phyloP scores from a whole-genome alignment of 2,888 invertebrate species.

The Yponomeuta cagnagella region DNA sequence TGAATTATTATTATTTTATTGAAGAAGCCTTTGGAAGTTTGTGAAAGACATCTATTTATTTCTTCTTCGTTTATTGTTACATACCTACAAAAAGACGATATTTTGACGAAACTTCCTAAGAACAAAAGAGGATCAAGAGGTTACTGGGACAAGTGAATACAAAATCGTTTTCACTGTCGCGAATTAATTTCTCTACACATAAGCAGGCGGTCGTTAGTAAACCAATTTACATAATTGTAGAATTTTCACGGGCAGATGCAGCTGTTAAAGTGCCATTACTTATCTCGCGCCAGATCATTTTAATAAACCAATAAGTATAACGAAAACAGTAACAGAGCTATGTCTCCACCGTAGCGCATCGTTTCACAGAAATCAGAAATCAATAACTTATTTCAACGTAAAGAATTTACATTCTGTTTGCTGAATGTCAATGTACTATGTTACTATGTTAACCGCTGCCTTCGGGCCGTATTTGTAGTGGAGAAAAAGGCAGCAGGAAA shows the following conservation, averaged over 20 bases:
- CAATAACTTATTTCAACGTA: no score
- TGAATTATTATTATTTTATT: no score
- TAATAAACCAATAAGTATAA: not conserved
- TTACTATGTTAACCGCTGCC: no score
- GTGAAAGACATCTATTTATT: no score
- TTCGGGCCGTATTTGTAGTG: no score
- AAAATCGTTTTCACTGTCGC: not conserved
- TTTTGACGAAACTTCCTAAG: not conserved
- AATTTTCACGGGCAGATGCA: conserved; percentile 12
- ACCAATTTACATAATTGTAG: conserved; percentile 7
- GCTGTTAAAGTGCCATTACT: not conserved
- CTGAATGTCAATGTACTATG: no score
- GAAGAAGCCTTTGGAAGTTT: no score
- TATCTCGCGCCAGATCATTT: not conserved
- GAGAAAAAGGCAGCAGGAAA: no score
- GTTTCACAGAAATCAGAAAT: conserved; percentile 20
- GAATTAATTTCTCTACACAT: not conserved
- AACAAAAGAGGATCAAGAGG: not conserved
- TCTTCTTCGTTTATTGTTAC: no score
- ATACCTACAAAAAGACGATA: no score
- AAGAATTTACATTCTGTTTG: no score
- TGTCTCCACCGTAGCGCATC: conserved; percentile 30
- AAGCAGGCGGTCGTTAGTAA: not conserved
- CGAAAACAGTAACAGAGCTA: conserved; percentile 15
- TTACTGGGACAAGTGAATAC: not conserved